Evolutionary conservation across 2,797 vertebrate genomes (phyloP).

Genomic region (Catostomus latipinnis): DNA sequence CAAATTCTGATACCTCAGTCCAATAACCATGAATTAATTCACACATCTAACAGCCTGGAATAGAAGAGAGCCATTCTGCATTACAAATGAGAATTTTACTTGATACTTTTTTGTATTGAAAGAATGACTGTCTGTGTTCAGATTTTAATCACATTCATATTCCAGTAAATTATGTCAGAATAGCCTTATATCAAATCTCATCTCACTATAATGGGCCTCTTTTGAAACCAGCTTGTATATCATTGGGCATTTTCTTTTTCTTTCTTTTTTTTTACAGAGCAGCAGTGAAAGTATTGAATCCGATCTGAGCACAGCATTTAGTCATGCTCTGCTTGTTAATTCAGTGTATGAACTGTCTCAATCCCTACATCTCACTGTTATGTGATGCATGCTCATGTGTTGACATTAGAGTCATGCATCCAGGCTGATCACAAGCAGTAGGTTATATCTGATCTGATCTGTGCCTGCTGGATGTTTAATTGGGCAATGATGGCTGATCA

Average conservation of each 20-base stretch:
- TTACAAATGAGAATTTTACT: no score
- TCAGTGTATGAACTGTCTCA: neutral
- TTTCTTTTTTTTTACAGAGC: neutral
- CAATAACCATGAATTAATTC: no score
- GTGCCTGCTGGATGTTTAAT: slow-evolving; percentile 9
- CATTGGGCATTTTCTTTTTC: no score
- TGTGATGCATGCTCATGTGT: neutral
- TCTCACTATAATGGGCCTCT: neutral
- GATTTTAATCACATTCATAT: no score
- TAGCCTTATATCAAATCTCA: neutral
- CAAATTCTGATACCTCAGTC: no score
- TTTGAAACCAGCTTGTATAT: no score
- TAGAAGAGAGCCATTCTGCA: no score
- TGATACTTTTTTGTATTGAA: no score
- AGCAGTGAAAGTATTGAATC: neutral
- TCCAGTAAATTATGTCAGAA: no score
- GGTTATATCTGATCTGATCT: slow-evolving; percentile 15
- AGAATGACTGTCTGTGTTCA: no score
- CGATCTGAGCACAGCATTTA: neutral
- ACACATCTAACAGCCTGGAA: no score
- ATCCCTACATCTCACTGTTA: neutral
- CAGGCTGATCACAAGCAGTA: neutral
- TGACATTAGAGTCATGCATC: neutral
- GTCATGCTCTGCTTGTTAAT: neutral
- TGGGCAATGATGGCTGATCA: neutral